Conservation (phyloP, 2,113 vertebrate genomes). For the Sialia sialis region DNA sequence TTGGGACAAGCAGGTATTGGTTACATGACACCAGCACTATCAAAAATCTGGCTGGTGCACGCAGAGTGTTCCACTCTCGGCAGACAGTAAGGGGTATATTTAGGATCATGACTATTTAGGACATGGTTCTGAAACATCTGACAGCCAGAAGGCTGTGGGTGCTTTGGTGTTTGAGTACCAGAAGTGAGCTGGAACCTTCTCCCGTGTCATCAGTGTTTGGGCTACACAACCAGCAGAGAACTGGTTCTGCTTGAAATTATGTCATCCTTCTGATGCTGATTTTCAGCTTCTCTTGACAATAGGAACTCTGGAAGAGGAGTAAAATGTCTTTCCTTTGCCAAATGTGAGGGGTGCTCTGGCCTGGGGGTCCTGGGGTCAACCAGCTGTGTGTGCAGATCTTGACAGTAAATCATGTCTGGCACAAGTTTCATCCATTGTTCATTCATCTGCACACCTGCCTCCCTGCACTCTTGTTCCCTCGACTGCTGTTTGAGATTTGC, state of each 20-base stretch:
- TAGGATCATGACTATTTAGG: neutral
- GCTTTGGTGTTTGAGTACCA: neutral
- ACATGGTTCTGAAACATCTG: neutral
- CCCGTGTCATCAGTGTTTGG: neutral
- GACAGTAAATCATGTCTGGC: neutral
- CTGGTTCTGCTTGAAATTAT: neutral
- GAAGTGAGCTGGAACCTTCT: neutral
- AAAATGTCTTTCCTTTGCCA: neutral
- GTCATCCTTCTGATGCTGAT: neutral
- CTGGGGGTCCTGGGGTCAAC: neutral
- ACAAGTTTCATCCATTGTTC: neutral
- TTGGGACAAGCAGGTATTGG: neutral
- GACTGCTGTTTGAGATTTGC: neutral
- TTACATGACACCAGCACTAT: neutral
- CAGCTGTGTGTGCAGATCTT: rapidly evolving
- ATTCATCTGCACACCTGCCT: neutral
- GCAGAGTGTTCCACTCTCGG: neutral
- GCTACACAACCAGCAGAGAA: neutral
- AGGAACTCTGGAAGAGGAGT: neutral
- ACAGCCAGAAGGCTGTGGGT: neutral
- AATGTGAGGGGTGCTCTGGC: neutral
- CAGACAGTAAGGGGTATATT: neutral
- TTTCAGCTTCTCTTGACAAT: neutral
- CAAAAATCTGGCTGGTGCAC: neutral
- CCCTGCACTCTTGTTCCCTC: neutral